Evolutionary conservation across 2,113 vertebrate genomes (phyloP), one percentile per base, ranked within the genome.

Genomic region (Brachyistius frenatus): DNA sequence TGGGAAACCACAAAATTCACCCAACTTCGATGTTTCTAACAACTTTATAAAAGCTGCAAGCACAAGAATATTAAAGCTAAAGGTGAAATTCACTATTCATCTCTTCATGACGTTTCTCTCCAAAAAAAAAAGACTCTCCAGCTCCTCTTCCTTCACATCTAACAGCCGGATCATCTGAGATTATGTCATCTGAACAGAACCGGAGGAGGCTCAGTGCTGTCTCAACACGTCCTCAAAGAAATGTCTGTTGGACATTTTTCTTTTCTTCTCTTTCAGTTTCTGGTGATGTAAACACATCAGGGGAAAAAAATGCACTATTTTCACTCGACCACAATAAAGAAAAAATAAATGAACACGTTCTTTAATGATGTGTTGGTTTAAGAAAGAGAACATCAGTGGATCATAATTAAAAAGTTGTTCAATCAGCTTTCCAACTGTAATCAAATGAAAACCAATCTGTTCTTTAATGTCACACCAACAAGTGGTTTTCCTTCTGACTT

Each of bases 391-490:
- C 2, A 44, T 2, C 14, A 76, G 65, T 58, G 68, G 49, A 7
- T 73, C 73, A 80, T 80, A n/a, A 7, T 7, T 55, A 2, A 10
- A 49, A 13, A 73, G 4, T 67, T 56, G n/a, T 57, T 11, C 2
- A 23, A 50, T 33, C 2, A 61, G 55, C 16, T 41, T 56, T 44
- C 3, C 8, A 63, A n/a, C 4, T 23, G 23, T 23, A 23, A 23
- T 23, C 23, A 23, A 35, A 7, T 41, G 39, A 39, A 46, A 63
- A 62, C 11, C 5, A 62, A 66, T 7, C 0, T 41, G 5, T 31
- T 35, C 53, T 23, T 73, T 68, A 77, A 3, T 55, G 36, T 61
- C 39, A 77, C 11, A 55, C 33, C 1, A 13, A 44, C 41, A 44
- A 46, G 16, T 13, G 46, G 7, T 66, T 57, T 66, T 52, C 14